A percentile compares a stretch with the other conserved stretches of the same genome.
Evolutionary conservation across 2,113 vertebrate genomes (phyloP).

Genomic region (Macaca nemestrina): DNA sequence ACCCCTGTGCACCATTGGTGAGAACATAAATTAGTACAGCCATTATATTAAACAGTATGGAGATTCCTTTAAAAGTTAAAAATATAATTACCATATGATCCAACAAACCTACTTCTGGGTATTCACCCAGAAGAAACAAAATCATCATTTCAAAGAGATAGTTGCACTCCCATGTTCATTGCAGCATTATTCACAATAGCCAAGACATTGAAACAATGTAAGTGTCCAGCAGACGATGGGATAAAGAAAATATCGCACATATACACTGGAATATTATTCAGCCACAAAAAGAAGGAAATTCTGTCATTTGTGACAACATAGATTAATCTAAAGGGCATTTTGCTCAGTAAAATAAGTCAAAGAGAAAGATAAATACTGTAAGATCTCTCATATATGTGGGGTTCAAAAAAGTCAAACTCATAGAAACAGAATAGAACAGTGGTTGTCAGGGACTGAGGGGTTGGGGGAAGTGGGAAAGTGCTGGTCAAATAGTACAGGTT

Average conservation of each 20-base stretch:
- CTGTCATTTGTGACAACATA: background rate
- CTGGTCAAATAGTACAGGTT: too few relatives aligned
- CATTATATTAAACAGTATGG: background rate
- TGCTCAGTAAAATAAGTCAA: background rate
- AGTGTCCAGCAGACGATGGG: background rate
- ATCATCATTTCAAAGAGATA: background rate
- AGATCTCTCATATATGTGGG: too few relatives aligned
- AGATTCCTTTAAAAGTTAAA: background rate
- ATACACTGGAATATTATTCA: background rate
- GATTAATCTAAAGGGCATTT: background rate
- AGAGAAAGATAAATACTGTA: background rate
- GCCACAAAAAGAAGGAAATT: background rate
- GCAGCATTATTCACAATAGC: background rate
- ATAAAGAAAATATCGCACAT: background rate
- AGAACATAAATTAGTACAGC: background rate
- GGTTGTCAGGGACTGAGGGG: background rate
- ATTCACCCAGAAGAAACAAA: background rate
- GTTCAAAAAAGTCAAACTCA: background rate
- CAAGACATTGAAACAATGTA: background rate
- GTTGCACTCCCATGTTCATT: background rate
- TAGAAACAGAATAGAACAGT: background rate
- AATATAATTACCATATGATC: background rate
- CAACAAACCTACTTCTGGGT: background rate
- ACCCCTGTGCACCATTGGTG: too few relatives aligned
- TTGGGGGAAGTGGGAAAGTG: background rate